Conservation (phyloP, 2,113 vertebrate genomes). For the Bucco capensis region DNA sequence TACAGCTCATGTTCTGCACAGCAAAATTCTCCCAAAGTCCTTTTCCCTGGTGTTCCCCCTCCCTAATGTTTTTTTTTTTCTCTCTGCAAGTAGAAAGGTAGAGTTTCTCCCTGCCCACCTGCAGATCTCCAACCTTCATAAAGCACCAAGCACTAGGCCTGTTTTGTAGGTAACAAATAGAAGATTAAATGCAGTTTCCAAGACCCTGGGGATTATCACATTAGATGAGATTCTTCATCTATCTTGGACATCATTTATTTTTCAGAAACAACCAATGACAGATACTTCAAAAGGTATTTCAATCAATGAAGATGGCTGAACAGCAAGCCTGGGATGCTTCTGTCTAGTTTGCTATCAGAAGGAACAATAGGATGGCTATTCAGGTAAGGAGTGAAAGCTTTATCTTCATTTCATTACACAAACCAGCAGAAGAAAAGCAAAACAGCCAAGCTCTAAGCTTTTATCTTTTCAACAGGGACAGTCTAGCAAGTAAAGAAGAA, state of each 20-base stretch:
- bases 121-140: not conserved
- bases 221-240: not conserved
- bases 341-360: not conserved
- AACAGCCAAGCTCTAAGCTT: not conserved
- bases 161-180: not conserved
- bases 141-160: not conserved
- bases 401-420: not conserved
- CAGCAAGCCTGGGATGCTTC: not conserved
- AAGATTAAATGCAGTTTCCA: not conserved
- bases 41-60: not conserved
- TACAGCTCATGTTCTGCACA: not conserved
- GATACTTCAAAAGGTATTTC: not conserved
- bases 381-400: not conserved
- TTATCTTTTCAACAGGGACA: not conserved
- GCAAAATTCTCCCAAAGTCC: not conserved
- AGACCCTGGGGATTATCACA: not conserved
- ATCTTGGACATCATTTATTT: not conserved
- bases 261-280: rapidly evolving
- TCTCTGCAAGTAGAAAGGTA: not conserved
- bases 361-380: not conserved
- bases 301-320: not conserved
- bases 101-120: not conserved
- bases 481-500: not conserved
- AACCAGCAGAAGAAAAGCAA: not conserved
- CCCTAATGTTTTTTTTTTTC: not conserved